Evolutionary conservation across 2,888 invertebrate genomes (phyloP), one percentile per base, ranked within the genome.

Genomic region (Liodrosophila aerea): DNA sequence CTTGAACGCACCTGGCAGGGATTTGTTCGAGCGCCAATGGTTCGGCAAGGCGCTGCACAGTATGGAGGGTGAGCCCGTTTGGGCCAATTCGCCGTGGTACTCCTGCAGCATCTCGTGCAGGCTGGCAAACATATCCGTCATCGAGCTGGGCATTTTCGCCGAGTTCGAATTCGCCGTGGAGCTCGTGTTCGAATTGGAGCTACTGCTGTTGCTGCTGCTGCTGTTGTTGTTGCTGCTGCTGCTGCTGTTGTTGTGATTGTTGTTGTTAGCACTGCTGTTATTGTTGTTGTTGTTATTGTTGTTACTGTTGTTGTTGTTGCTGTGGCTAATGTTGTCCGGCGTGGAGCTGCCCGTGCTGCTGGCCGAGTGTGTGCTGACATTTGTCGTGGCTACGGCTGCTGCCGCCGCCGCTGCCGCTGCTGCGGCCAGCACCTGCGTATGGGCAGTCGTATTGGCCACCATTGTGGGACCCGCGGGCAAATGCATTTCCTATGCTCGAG

Each of bases 1-100:
- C 91, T 98, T 97, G 91, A 99, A 99, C 12, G 98, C 97, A 39
- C 97, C 94, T 22, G 99, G 99, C 70, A 99, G 91, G 15, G 97
- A 97, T 91, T 99, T 99, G 92, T 99, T 99, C 46, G 95, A 97
- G 63, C 99, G 92, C 99, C 99, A 99, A 89, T 99, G 99, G 0
- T 93, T 93, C 1, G 99, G 99, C 75, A 99, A 91, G 1, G 94
- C 94, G 45, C 98, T 97, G 91, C 99, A 99, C 60, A 98, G 92
- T 72, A 99, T 95, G 69, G 97, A 96, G 0, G 99, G 99, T 65
- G 97, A 97, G 45, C 98, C 98, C 22, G 99, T 99, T 89, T 95
- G 94, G 76, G 97, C 95, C 87, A 98, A 91, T 88, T 97, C 96
- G n/a, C 97, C 97, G 87, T 97, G 97, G 87, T 95, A 96, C 87